Percentiles rank a stretch among this genome's conserved stretches.
These are phyloP conservation scores for Contarinia nasturtii DNA, from an alignment of 1,140 invertebrate genomes.

Conservation along the genomic window DNA sequence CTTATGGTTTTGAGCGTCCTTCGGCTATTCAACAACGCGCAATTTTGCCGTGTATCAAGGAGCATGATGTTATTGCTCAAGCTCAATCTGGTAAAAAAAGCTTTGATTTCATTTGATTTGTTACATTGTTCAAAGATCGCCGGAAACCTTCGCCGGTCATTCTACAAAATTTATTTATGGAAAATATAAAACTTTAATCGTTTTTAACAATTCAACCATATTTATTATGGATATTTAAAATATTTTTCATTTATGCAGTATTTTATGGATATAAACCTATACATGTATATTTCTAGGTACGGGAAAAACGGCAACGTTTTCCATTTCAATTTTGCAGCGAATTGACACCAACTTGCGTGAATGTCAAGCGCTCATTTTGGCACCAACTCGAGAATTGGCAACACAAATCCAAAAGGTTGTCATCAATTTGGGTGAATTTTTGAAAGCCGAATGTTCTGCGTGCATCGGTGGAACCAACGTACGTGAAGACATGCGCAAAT, in stretches of 20 bases:
- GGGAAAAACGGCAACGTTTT: constrained; percentile 96
- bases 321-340: constrained; percentile 90
- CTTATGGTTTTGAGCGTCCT: constrained; percentile 97
- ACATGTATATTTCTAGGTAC: constrained; percentile 42
- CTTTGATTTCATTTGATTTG: background rate
- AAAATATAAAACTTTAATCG: too few species aligned
- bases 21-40: constrained; percentile 96
- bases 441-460: constrained; percentile 84
- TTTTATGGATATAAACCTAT: too few species aligned
- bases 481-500: constrained; percentile 75
- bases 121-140: too few species aligned
- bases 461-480: constrained; percentile 98
- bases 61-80: constrained; percentile 93
- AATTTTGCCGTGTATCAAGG: constrained; percentile 86
- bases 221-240: too few species aligned
- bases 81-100: constrained; percentile 60
- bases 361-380: constrained; percentile 88
- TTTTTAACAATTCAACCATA: too few species aligned
- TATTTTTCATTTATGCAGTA: too few species aligned
- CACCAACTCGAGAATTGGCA: constrained; percentile 40
- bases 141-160: too few species aligned
- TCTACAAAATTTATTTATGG: too few species aligned
- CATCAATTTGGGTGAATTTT: constrained; percentile 86
- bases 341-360: constrained; percentile 67
- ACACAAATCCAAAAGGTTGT: constrained; percentile 38